Conservation (phyloP, 2,113 vertebrate genomes). For the Nycticryphes semicollaris region DNA sequence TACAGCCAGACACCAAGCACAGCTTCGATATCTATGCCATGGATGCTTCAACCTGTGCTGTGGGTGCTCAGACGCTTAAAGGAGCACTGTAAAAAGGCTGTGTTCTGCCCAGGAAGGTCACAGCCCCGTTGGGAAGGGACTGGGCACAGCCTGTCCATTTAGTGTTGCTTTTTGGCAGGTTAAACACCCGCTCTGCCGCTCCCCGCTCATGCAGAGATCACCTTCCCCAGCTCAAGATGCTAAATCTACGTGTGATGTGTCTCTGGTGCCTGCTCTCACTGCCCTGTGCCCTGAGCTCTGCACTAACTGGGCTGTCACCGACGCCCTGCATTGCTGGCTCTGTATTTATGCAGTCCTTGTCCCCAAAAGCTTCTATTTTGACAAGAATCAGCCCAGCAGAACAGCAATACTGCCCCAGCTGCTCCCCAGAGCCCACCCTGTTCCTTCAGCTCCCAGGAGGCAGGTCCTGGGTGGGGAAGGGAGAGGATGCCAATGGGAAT, state of each 20-base stretch:
- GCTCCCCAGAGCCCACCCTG: neutral
- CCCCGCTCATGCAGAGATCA: accelerated
- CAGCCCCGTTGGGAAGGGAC: accelerated
- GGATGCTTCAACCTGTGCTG: neutral
- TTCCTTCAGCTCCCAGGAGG: neutral
- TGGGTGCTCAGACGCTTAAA: too few species aligned
- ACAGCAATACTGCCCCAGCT: neutral
- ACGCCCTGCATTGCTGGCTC: accelerated
- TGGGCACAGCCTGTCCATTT: accelerated
- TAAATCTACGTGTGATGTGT: accelerated
- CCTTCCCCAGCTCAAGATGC: neutral
- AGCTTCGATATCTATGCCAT: accelerated
- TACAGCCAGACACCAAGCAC: accelerated
- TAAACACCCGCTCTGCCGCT: neutral
- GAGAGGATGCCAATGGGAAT: neutral
- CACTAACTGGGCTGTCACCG: accelerated
- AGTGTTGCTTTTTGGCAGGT: neutral
- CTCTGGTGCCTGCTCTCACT: neutral
- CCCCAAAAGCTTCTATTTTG: neutral
- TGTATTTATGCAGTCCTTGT: neutral
- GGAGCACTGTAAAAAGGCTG: neutral
- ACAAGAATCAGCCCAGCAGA: neutral
- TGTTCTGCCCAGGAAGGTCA: neutral
- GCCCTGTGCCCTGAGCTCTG: accelerated
- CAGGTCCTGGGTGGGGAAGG: neutral